Percentiles rank a stretch among this genome's conserved stretches.
Evolutionary conservation across 1,140 invertebrate species (phyloP).

Genomic region (Aphaenogaster ashmeadi): DNA sequence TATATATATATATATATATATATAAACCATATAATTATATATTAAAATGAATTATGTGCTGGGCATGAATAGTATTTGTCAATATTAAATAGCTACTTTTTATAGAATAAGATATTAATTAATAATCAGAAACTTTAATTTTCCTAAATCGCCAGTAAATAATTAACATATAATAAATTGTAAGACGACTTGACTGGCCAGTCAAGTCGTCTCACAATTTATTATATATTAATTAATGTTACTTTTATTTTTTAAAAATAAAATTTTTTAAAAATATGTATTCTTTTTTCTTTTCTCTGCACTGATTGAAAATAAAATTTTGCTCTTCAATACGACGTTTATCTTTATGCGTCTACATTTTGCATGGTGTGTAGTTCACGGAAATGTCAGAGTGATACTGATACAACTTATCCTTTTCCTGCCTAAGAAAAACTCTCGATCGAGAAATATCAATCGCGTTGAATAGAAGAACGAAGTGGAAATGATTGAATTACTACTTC

Average conservation of each 20-base stretch:
- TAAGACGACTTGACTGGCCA: no score
- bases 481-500: conserved; percentile 22
- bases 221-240: background rate
- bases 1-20: background rate
- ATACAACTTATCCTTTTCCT: background rate
- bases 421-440: background rate
- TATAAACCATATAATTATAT: background rate
- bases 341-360: background rate
- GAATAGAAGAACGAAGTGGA: background rate
- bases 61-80: background rate
- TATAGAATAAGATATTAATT: background rate
- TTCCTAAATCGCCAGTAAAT: no score
- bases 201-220: no score
- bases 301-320: background rate
- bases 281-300: background rate
- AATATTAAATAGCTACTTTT: background rate
- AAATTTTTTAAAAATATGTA: background rate
- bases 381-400: conserved; percentile 4
- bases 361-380: background rate
- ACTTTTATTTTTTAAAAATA: background rate
- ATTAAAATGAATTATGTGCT: background rate
- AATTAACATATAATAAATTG: no score
- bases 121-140: no score
- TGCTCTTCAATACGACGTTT: background rate
- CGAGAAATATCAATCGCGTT: conserved; percentile 8